These are phyloP conservation scores for Goniozus legneri DNA, from an alignment of 1,140 invertebrate species.

Conservation along the genomic window DNA sequence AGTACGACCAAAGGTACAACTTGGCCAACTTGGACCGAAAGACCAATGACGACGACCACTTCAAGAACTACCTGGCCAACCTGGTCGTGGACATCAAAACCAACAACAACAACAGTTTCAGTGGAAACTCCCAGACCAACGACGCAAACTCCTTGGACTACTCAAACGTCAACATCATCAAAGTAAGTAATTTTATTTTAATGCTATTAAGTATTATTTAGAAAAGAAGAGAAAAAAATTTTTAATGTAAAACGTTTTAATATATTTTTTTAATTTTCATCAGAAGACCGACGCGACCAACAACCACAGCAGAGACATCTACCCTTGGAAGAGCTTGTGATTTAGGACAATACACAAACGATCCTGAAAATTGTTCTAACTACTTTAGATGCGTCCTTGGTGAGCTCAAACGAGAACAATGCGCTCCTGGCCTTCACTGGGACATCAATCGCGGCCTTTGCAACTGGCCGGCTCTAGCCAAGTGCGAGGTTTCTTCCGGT, in stretches of 20 bases:
- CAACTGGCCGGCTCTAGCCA: slow-evolving; percentile 74
- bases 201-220: too few species aligned
- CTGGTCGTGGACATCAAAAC: slow-evolving; percentile 27
- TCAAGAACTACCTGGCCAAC: slow-evolving; percentile 37
- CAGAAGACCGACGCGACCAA: slow-evolving; percentile 3
- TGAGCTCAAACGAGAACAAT: slow-evolving; percentile 65
- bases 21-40: slow-evolving; percentile 45
- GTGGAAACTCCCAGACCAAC: slow-evolving; percentile 9
- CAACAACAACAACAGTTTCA: slow-evolving; percentile 15
- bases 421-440: slow-evolving; percentile 80
- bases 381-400: slow-evolving; percentile 74
- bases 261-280: neutral
- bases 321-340: slow-evolving; percentile 52
- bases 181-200: too few species aligned
- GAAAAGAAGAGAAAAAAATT: neutral
- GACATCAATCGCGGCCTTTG: slow-evolving; percentile 64
- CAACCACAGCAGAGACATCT: slow-evolving; percentile 1
- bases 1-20: slow-evolving; percentile 39
- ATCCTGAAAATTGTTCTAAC: slow-evolving; percentile 67
- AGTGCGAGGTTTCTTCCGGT: too few species aligned
- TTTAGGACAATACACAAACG: slow-evolving; percentile 63
- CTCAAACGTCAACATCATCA: too few species aligned
- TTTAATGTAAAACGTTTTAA: too few species aligned
- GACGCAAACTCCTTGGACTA: slow-evolving; percentile 14
- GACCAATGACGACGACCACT: slow-evolving; percentile 32